Base-by-base conservation (phyloP, 92 coral and sea anemone species). In the Phenganax marumi region DNA sequence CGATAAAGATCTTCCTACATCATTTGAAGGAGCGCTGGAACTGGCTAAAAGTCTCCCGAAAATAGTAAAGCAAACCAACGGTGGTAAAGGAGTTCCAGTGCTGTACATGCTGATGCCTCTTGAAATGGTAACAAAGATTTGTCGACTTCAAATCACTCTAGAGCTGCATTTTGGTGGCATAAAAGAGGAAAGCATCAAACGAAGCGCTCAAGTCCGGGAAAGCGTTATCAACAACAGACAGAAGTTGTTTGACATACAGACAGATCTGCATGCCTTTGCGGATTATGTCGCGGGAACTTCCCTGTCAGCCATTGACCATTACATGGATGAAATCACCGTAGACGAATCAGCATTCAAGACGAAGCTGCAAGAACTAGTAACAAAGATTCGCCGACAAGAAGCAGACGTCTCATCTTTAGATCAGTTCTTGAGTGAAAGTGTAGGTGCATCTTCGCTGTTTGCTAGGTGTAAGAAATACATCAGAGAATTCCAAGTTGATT, bases 101-200 rank as follows among this genome's bases (percentile, higher is more conserved):
- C 22, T 58, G 65, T 58, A 58, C 16, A 58, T 58, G 65, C 22
- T 58, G 22, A 58, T 58, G 65, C 65, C 65, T 58, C 65, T 58
- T 58, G 65, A 8, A 58, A 23, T 21, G 13, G 65, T 58, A 23
- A 58, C 65, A 23, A 58, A 58, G 65, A 58, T 58, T 58, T 58
- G 19, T 23, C 65, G 65, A 58, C 23, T 58, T 8, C 65, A 14
- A 58, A 12, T 58, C 3, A 58, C 65, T 18, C 13, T 58, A 58
- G 65, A 58, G 65, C 65, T 58, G 65, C 65, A 58, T 58, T 58
- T 0, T 58, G 3, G 22, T 6, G 22, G 65, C 65, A 18, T 58
- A 7, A 14, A 58, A 58, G 65, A 58, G 22, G 65, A 58, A 8
- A 58, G 12, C 16, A 58, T 58, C 65, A 58, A 58, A 18, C 65